Base-by-base conservation (phyloP, 2,888 invertebrate species). In the Hirtodrosophila cameraria region DNA sequence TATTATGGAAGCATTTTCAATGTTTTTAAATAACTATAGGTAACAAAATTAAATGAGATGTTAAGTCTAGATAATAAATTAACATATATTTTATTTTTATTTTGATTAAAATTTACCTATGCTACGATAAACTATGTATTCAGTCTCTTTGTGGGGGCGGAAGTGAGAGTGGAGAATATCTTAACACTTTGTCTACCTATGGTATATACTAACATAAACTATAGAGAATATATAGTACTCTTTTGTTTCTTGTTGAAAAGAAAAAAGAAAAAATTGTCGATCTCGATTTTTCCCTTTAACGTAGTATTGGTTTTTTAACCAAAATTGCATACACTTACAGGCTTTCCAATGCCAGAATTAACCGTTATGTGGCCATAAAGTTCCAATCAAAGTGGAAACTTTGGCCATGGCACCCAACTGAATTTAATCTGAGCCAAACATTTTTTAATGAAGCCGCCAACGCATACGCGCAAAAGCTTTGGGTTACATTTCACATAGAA, bases 301-400 rank as follows among this genome's bases (percentile, higher is more conserved):
- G 1, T 1, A 8, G n/a, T 12, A 15, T n/a, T 9, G 3, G 8
- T 15, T 2, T 27, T 23, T 13, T 2, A 18, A 16, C 6, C 18
- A 27, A 7, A 31, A 13, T 1, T 18, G n/a, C 27, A 28, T 18
- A 33, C 13, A 52, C 15, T 7, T 8, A 13, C 11, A 16, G 5
- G 13, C 18, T 7, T 20, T 13, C 4, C 39, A n/a, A n/a, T 33
- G 28, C 42, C 33, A 15, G 9, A 50, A 48, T 42, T 31, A 16
- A 50, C 16, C n/a, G 16, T 48, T 48, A 42, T 28, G 12, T 48
- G 46, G 13, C 42, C 48, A 35, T 48, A 63, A 49, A 43, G 43
- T 41, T 52, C 25, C 63, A 63, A 63, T 68, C 48, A 63, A 45
- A 64, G 8, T 39, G 18, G 13, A 7, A 31, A 35, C n/a, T 13